Base-by-base conservation (phyloP, 2,113 vertebrate species). In the Myodes glareolus region DNA sequence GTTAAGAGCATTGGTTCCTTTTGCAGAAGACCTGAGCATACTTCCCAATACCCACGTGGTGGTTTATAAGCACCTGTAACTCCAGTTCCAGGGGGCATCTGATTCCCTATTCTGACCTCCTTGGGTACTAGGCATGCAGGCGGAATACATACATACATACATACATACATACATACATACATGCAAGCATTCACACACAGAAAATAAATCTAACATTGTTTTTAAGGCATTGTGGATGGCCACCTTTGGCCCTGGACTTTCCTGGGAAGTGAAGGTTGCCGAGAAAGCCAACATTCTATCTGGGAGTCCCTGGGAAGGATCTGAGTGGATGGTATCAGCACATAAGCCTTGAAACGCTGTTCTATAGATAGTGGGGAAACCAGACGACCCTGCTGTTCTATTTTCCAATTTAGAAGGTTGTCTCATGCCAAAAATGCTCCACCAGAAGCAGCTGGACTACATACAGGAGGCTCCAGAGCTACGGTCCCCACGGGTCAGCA, bases 331-430 rank as follows among this genome's bases (percentile, higher is more conserved):
- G 58, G 61, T 12, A 36, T 47, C 1, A 3, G 33, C 65, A 21
- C 42, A 77, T 88, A 88, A n/a, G 42, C 80, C 16, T 68, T 88
- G 77, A 89, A 94, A 77, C 52, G 58, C 65, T 84, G 77, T 58
- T 92, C 10, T 50, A 14, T 29, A 42, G 29, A 25, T 13, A 73
- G 58, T 52, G 73, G 90, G 86, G 95, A 86, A 92, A 78, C 70
- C 36, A 88, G 88, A 76, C 39, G 36, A 55, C 61, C 61, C 94
- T 95, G 55, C 58, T 61, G 23, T 75, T 68, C 90, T 72, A 13
- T 84, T 93, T 92, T 91, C 80, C 81, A 73, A 82, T 73, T 81
- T 68, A 92, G 45, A 97, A 93, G 91, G 45, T 58, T 68, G 12
- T 52, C 39, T 21, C 77, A 31, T 70, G 42, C 50, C 65, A 91